These are phyloP conservation scores for Dolichotis patagonum DNA, from an alignment of 2,113 vertebrate species.

Conservation along the genomic window DNA sequence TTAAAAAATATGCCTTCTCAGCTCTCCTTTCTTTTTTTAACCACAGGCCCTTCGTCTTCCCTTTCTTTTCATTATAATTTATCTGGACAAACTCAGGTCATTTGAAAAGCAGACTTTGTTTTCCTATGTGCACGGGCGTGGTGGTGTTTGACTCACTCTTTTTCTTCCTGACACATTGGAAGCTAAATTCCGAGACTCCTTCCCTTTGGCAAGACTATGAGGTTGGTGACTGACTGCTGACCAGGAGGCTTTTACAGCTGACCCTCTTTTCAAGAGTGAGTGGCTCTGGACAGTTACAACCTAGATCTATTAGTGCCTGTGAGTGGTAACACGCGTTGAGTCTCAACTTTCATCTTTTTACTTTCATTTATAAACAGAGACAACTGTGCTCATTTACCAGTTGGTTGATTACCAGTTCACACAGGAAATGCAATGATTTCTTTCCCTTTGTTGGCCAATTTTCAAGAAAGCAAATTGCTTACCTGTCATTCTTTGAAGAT, in stretches of 20 bases:
- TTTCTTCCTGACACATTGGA: not conserved
- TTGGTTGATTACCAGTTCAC: conserved; percentile 17
- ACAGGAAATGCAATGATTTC: not conserved
- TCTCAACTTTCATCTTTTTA: conserved; percentile 5
- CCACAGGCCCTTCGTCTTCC: fast-evolving
- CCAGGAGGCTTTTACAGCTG: not conserved
- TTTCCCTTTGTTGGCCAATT: not conserved
- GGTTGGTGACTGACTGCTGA: not conserved
- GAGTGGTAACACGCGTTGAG: not conserved
- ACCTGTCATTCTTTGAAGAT: not conserved
- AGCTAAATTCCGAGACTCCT: not conserved
- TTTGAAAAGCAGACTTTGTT: not conserved
- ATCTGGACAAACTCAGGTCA: not conserved
- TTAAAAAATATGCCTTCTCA: not conserved
- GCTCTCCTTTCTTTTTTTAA: not conserved
- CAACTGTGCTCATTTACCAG: not conserved
- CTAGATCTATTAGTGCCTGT: not conserved
- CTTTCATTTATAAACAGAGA: conserved; percentile 3
- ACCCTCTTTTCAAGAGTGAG: not conserved
- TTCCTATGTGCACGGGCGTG: not conserved
- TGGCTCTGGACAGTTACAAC: not conserved
- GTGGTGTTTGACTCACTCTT: not conserved
- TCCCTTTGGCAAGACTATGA: not conserved
- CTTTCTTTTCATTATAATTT: not conserved
- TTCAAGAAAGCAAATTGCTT: conserved; percentile 4